Conservation (phyloP, 1,140 invertebrate genomes). For the Halictus rubicundus region DNA sequence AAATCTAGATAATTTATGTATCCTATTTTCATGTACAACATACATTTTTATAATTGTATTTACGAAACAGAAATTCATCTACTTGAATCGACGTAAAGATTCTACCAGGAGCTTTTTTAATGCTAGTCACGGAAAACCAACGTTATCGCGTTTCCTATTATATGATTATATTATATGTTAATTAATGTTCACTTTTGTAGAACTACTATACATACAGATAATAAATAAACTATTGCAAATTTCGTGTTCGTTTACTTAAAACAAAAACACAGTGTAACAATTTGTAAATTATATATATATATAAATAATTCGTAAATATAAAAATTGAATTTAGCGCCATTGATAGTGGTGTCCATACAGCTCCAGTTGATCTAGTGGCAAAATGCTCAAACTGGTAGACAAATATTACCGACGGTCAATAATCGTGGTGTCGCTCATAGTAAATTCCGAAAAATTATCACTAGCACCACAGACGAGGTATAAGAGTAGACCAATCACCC, state of each 20-base stretch:
- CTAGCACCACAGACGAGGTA: too few relatives aligned
- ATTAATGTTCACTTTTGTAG: conserved; percentile 41
- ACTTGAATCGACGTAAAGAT: background rate
- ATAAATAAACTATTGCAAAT: conserved; percentile 35
- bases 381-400: too few relatives aligned
- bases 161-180: conserved; percentile 28
- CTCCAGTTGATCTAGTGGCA: too few relatives aligned
- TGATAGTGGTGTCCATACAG: too few relatives aligned
- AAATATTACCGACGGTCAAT: too few relatives aligned
- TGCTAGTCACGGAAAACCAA: conserved; percentile 26
- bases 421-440: too few relatives aligned
- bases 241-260: background rate
- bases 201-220: conserved; percentile 17
- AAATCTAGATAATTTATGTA: background rate
- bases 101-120: conserved; percentile 22
- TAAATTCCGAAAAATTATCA: too few relatives aligned
- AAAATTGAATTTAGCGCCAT: too few relatives aligned
- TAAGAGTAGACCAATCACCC: too few relatives aligned
- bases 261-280: too few relatives aligned
- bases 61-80: background rate
- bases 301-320: too few relatives aligned
- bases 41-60: background rate
- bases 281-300: too few relatives aligned
- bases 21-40: background rate
- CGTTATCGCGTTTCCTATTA: conserved; percentile 13